Evolutionary conservation across 1,140 invertebrate species (phyloP).

Genomic region (Ceratina australensis): DNA sequence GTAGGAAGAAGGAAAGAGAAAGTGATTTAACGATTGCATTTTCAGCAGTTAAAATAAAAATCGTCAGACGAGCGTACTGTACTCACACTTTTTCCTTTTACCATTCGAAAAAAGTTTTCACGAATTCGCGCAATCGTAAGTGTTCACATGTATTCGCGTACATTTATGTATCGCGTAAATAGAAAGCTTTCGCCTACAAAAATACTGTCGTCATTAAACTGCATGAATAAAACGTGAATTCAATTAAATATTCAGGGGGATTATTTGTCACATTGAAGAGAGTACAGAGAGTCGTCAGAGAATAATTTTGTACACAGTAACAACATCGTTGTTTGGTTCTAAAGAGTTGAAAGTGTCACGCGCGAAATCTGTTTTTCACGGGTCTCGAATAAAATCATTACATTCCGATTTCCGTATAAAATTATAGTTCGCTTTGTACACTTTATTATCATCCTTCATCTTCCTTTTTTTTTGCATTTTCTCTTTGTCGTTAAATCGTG

Average conservation of each 20-base stretch:
- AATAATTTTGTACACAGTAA: constrained; percentile 33
- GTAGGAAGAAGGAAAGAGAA: not conserved
- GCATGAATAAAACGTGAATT: not conserved
- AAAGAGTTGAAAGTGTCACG: constrained; percentile 14
- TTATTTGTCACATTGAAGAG: constrained; percentile 11
- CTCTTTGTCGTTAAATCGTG: constrained; percentile 15
- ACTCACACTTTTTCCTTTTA: not conserved
- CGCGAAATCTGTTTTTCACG: constrained; percentile 20
- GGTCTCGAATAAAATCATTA: constrained; percentile 43
- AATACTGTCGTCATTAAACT: constrained; percentile 28
- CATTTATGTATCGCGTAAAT: not conserved
- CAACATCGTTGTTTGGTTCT: constrained; percentile 9
- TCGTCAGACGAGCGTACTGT: too few species aligned
- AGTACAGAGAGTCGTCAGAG: constrained; percentile 20
- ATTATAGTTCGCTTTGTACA: constrained; percentile 52
- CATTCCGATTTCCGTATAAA: constrained; percentile 46
- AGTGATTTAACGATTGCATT: not conserved
- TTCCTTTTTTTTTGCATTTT: not conserved
- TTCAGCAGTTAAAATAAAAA: too few species aligned
- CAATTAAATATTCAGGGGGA: not conserved
- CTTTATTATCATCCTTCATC: constrained; percentile 11
- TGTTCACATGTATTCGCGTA: not conserved
- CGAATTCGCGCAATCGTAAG: not conserved
- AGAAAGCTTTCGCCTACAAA: constrained; percentile 27
- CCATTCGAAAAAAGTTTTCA: constrained; percentile 10